A percentile compares a stretch with the other conserved stretches of the same genome.
Conservation (phyloP, 1,140 invertebrate genomes). For the Solen grandis region DNA sequence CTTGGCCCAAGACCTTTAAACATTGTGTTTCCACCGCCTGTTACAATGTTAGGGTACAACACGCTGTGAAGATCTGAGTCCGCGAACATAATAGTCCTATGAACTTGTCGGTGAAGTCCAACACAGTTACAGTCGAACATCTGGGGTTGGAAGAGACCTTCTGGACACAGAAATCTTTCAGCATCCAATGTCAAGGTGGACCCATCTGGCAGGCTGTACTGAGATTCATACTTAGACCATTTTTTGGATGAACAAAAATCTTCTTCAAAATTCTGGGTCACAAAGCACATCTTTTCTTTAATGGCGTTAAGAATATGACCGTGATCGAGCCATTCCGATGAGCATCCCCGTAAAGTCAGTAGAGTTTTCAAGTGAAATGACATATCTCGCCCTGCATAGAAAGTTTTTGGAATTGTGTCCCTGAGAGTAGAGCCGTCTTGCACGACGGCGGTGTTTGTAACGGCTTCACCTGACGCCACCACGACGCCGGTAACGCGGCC, state of each 20-base stretch:
- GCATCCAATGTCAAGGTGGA: slow-evolving; percentile 4
- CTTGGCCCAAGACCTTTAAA: slow-evolving; percentile 18
- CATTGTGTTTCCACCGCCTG: slow-evolving; percentile 40
- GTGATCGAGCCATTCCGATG: not conserved
- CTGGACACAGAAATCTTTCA: slow-evolving; percentile 27
- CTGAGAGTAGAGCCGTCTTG: slow-evolving; percentile 22
- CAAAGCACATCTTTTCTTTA: slow-evolving; percentile 40
- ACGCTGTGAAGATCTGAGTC: slow-evolving; percentile 11
- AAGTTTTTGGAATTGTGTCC: slow-evolving; percentile 43
- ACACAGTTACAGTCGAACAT: slow-evolving; percentile 37
- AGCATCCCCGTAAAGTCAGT: not conserved
- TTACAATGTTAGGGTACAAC: slow-evolving; percentile 25
- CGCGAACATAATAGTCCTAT: slow-evolving; percentile 23
- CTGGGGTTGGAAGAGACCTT: slow-evolving; percentile 28
- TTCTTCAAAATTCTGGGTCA: slow-evolving; percentile 32
- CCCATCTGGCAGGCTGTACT: slow-evolving; percentile 29
- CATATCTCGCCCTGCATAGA: slow-evolving; percentile 33
- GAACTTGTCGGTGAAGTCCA: slow-evolving; percentile 20
- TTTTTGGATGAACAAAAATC: slow-evolving; percentile 30
- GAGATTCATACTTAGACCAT: slow-evolving; percentile 16
- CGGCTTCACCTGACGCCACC: slow-evolving; percentile 29
- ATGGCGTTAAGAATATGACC: slow-evolving; percentile 4
- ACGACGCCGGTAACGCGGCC: slow-evolving; percentile 28
- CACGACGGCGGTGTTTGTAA: slow-evolving; percentile 41
- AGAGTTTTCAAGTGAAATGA: slow-evolving; percentile 10